Base-by-base conservation (phyloP, 2,113 vertebrate genomes). In the Mirza zaza region DNA sequence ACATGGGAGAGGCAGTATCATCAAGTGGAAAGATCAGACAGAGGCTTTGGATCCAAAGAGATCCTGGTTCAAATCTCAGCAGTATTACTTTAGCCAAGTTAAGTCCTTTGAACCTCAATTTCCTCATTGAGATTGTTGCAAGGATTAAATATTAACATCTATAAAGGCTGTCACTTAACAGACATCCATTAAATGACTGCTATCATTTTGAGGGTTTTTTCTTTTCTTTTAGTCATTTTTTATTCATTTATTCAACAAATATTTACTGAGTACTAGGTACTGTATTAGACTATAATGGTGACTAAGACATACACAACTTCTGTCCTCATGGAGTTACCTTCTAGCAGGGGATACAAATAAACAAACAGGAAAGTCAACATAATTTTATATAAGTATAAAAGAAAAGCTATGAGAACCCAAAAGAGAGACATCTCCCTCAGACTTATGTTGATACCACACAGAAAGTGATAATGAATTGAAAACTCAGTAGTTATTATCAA, bases 81-180 rank as follows among this genome's bases (percentile, higher is more conserved):
- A 32, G 12, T 86, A 83, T 94, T 8, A 23, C 79, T 81, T 93
- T 88, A 63, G 79, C 48, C 36, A 77, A 23, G 70, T n/a, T 80
- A 86, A 93, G 23, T 97, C 86, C 94, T 91, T 91, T 96, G 82
- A 96, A 91, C 55, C 32, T 96, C 88, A 88, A 63, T 29, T 93
- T 71, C 48, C 52, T 48, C 73, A 80, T 67, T 27, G 23, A 27
- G 67, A 80, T 90, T 67, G 18, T 45, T 55, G n/a, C n/a, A 85
- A 92, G 52, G 77, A 92, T 96, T 97, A 96, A 96, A 96, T 85
- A 97, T 95, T 96, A 98, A 96, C 85, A 92, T 95, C 15, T 61
- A 50, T 68, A 50, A 96, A 95, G 67, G 34, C 29, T 48, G 39
- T 79, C 21, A 45, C 21, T 95, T 86, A 93, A 93, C 36, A 93